These are phyloP conservation scores for Epinephelus cyanopodus DNA, from an alignment of 2,113 vertebrate species.

Conservation along the genomic window DNA sequence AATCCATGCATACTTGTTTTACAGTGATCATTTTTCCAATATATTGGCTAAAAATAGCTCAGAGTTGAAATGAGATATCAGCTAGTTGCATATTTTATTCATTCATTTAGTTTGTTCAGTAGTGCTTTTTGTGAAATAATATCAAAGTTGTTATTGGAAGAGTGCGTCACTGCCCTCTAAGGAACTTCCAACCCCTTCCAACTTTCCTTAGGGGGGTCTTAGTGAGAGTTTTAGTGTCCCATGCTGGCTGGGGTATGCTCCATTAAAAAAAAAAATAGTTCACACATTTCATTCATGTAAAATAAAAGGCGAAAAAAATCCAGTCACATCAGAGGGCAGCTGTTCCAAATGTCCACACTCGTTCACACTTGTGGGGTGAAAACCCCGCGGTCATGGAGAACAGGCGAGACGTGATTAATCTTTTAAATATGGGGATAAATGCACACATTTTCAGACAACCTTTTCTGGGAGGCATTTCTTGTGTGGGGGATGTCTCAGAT, in stretches of 20 bases:
- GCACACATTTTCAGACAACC: neutral
- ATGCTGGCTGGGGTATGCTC: neutral
- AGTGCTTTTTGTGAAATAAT: neutral
- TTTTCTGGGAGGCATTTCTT: neutral
- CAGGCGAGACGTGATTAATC: neutral
- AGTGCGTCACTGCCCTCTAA: neutral
- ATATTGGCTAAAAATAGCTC: neutral
- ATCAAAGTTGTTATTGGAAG: neutral
- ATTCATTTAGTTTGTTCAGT: no score
- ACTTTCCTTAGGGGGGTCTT: neutral
- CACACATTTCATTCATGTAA: neutral
- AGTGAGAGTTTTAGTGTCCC: neutral
- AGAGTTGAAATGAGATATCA: neutral
- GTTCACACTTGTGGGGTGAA: neutral
- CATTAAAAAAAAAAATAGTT: neutral
- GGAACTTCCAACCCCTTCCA: neutral
- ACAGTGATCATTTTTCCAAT: neutral
- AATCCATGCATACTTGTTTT: neutral
- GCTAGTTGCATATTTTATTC: neutral
- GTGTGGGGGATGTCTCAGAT: neutral
- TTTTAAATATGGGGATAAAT: neutral
- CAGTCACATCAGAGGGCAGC: neutral
- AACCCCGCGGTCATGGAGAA: neutral
- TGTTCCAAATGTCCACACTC: neutral
- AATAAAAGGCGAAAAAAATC: conserved; percentile 2